Conservation (phyloP, 1,140 invertebrate species). For the Drosophila pseudoobscura region DNA sequence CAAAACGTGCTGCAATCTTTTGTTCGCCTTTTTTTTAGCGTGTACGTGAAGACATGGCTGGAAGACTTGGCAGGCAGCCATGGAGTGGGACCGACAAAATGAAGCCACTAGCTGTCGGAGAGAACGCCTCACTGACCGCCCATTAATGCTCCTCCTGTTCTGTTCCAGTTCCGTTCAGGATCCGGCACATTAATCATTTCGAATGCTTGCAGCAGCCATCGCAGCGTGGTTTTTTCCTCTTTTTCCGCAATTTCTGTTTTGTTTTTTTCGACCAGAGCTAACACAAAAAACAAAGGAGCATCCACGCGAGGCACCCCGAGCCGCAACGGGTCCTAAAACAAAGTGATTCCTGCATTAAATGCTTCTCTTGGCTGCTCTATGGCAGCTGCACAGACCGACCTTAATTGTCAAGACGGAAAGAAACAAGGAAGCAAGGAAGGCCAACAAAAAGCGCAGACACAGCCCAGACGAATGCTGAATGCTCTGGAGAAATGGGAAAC, state of each 20-base stretch:
- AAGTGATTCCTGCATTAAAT: constrained; percentile 68
- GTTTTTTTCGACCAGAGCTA: constrained; percentile 18
- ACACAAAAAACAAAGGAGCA: constrained; percentile 43
- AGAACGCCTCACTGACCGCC: constrained; percentile 66
- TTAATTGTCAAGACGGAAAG: constrained; percentile 52
- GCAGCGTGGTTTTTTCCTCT: constrained; percentile 25
- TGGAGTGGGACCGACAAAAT: constrained; percentile 49
- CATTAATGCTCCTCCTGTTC: constrained; percentile 60
- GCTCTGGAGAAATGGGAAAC: constrained; percentile 6
- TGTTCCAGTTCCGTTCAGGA: constrained; percentile 22
- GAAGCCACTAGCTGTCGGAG: constrained; percentile 46
- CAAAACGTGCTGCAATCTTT: constrained; percentile 61
- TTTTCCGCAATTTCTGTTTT: constrained; percentile 6
- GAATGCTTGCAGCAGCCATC: constrained; percentile 63
- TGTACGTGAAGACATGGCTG: constrained; percentile 28
- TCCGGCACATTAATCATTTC: constrained; percentile 71
- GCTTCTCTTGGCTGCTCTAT: constrained; percentile 49
- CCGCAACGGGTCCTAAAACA: constrained; percentile 38
- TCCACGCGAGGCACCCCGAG: background rate
- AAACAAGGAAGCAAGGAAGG: background rate
- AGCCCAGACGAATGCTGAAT: constrained; percentile 5
- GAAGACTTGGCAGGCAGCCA: background rate
- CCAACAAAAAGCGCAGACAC: background rate
- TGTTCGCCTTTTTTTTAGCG: constrained; percentile 31
- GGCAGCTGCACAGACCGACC: constrained; percentile 35